Evolutionary conservation across 2,113 vertebrate genomes (phyloP).

Genomic region (Lagopus muta): DNA sequence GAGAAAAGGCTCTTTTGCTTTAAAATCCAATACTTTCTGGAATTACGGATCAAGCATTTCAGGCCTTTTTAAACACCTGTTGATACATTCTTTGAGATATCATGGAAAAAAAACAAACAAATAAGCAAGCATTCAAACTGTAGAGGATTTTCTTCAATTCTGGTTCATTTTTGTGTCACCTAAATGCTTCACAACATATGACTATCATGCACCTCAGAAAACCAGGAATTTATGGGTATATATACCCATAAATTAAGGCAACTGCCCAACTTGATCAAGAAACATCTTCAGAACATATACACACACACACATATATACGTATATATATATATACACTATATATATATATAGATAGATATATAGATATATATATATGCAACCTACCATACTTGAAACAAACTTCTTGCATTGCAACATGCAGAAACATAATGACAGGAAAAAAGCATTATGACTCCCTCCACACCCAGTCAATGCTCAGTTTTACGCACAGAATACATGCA

Average conservation of each 20-base stretch:
- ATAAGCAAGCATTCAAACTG: rapidly evolving
- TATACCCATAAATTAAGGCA: background rate
- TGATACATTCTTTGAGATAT: background rate
- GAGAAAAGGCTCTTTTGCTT: background rate
- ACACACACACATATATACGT: no score
- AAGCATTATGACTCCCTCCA: background rate
- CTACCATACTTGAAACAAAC: background rate
- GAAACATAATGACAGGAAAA: background rate
- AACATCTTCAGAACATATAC: background rate
- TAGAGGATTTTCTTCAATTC: background rate
- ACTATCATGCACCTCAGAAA: background rate
- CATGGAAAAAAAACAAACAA: background rate
- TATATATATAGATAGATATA: background rate
- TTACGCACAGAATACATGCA: background rate
- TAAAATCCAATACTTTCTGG: background rate
- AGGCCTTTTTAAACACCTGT: background rate
- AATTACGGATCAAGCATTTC: background rate
- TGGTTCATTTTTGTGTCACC: background rate
- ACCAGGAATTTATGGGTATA: background rate
- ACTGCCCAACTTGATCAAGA: background rate
- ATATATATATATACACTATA: background rate
- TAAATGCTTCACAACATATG: background rate
- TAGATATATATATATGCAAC: no score
- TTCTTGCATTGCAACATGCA: background rate
- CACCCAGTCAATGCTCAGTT: background rate